Evolutionary conservation across 2,113 vertebrate species (phyloP), one percentile per base, ranked within the genome.

Genomic region (Oplegnathus fasciatus): DNA sequence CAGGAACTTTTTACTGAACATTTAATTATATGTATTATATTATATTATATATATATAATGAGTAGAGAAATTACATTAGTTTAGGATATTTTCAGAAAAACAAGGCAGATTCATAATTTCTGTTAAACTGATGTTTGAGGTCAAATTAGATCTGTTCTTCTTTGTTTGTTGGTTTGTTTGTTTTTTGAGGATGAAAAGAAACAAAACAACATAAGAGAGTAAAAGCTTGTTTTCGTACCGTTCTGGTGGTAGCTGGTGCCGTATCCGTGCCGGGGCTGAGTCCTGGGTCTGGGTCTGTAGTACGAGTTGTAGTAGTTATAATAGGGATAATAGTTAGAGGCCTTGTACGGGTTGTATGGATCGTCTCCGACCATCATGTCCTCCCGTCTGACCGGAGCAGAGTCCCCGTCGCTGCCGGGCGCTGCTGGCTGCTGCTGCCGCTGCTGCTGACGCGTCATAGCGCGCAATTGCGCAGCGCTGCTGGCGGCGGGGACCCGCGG

Each of bases 301-400:
- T 98, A 98, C 0, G 97, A 97, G 93, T 98, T 97, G 68, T 98
- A 97, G 94, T 98, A 97, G 92, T 99, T 99, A 89, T 99, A 98
- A 1, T 98, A 98, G 0, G 97, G 97, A 60, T 98, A 96, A 87
- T 98, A 97, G 80, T 98, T 96, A 2, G 95, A 87, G 34, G 95
- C 93, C 83, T 99, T 99, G 95, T 98, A 98, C 0, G 97, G 97
- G 79, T 97, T 96, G 86, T 97, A 97, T 0, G 98, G 97, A 60
- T 98, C 98, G 70, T 99, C 98, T 44, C 97, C 97, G 34, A 94
- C 94, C 98, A 99, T 99, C 91, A 78, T 75, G 71, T 99, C 97
- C 61, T 95, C 94, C 17, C 88, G 90, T 71, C 80, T 73, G 67
- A n/a, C 75, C 28, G 71, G 57, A 2, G 48, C 80, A 78, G 90